Percentiles rank a stretch among this genome's conserved stretches.
These are phyloP conservation scores for Drosophila niveifrons DNA, from an alignment of 2,888 invertebrate genomes.

Conservation along the genomic window DNA sequence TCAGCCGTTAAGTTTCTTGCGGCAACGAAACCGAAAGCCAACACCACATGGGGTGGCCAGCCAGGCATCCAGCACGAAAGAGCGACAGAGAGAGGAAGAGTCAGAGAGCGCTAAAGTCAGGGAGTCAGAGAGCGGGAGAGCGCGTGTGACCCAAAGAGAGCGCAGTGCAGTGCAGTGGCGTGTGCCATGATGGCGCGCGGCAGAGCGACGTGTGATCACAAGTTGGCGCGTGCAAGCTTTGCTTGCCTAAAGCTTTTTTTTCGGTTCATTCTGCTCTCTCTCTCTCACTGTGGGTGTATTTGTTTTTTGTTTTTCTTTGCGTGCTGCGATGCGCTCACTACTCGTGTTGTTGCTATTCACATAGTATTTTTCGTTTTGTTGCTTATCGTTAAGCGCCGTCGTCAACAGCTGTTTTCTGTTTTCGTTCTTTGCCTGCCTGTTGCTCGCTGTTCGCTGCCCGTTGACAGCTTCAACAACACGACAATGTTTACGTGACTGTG, in stretches of 20 bases:
- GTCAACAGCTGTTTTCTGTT: slow-evolving; percentile 77
- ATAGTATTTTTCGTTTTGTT: slow-evolving; percentile 17
- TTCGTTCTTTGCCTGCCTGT: slow-evolving; percentile 54
- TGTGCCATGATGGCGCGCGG: slow-evolving; percentile 18
- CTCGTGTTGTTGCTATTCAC: slow-evolving; percentile 17
- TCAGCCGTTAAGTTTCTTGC: slow-evolving; percentile 68
- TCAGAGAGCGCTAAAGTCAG: not conserved
- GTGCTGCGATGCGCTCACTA: slow-evolving; percentile 41
- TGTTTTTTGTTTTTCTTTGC: slow-evolving; percentile 31
- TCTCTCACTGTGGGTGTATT: slow-evolving; percentile 13
- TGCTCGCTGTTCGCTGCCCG: slow-evolving; percentile 25
- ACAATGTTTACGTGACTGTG: not conserved
- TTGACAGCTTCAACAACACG: slow-evolving; percentile 38
- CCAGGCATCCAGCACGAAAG: not conserved
- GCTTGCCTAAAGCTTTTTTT: slow-evolving; percentile 46
- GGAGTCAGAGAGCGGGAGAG: slow-evolving; percentile 6
- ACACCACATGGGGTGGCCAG: slow-evolving; percentile 58
- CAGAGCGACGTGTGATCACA: slow-evolving; percentile 55
- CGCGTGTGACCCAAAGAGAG: slow-evolving; percentile 2
- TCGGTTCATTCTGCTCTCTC: slow-evolving; percentile 16
- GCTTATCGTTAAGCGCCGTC: slow-evolving; percentile 33
- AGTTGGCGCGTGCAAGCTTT: slow-evolving; percentile 70
- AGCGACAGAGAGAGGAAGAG: slow-evolving; percentile 15
- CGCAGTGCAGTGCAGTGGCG: slow-evolving; percentile 1
- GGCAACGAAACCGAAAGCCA: slow-evolving; percentile 70